A percentile compares a stretch with the other conserved stretches of the same genome.
Evolutionary conservation across 1,140 invertebrate species (phyloP).

Genomic region (Anoplophora glabripennis): DNA sequence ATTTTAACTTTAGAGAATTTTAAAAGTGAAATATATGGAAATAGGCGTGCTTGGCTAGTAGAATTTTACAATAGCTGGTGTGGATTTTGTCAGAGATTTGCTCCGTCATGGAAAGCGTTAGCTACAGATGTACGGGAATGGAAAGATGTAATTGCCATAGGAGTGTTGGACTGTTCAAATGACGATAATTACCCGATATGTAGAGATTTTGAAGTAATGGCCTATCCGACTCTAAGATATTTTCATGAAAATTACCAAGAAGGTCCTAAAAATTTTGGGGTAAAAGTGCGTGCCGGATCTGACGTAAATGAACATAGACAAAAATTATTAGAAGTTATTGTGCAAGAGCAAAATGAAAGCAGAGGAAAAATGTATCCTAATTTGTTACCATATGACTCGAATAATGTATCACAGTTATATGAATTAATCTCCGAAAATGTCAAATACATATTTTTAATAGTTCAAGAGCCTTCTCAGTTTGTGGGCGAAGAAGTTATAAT

Average conservation of each 20-base stretch:
- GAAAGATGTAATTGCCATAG: constrained; percentile 52
- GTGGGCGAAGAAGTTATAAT: constrained; percentile 60
- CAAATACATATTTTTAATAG: constrained; percentile 58
- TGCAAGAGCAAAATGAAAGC: constrained; percentile 60
- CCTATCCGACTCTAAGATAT: constrained; percentile 79
- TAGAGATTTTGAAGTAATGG: constrained; percentile 80
- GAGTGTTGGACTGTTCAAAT: constrained; percentile 69
- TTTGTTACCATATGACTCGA: constrained; percentile 58
- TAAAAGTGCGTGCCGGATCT: constrained; percentile 44
- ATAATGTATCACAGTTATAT: constrained; percentile 47
- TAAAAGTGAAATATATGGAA: constrained; percentile 56
- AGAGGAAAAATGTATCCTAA: constrained; percentile 58
- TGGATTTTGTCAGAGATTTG: constrained; percentile 80
- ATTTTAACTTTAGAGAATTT: constrained; percentile 61
- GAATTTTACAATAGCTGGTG: constrained; percentile 91
- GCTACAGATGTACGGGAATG: constrained; percentile 60
- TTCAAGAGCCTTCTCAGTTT: constrained; percentile 58
- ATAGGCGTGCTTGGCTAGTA: constrained; percentile 65
- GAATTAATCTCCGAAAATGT: constrained; percentile 41
- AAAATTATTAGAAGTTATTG: constrained; percentile 58
- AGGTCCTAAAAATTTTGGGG: constrained; percentile 57
- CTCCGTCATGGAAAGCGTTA: constrained; percentile 73
- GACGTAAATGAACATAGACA: constrained; percentile 56
- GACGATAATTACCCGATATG: constrained; percentile 76
- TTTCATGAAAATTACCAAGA: constrained; percentile 64